Evolutionary conservation across 2,113 vertebrate genomes (phyloP), one percentile per base, ranked within the genome.

Genomic region (Podarcis muralis): DNA sequence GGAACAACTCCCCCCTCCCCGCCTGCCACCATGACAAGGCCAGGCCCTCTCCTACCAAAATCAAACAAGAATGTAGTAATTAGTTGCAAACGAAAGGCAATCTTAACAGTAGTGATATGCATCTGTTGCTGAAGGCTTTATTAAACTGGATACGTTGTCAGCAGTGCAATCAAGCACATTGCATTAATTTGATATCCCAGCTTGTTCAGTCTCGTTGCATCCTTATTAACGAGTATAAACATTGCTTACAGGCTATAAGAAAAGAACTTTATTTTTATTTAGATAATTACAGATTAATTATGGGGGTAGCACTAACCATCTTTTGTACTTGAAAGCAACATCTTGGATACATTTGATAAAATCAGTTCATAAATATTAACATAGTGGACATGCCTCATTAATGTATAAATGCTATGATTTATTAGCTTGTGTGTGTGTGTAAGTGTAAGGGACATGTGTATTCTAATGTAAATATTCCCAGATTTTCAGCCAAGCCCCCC

Each of bases 341-440:
- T 95, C 92, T 95, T 89, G 0, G 68, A 74, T 96, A 92, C 81
- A 91, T 96, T 94, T 92, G 90, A 95, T 95, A 93, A 96, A 94
- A 96, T 95, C 90, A 96, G 86, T 91, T 95, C 93, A 95, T 97
- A 96, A 96, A 96, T 97, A 96, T 97, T 97, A 95, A 95, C 95
- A 93, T 87, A 94, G 93, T 91, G 93, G 94, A 88, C 89, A 95
- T 96, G 93, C 95, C 93, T 96, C 95, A 92, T 95, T 96, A 95
- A 96, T 96, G 96, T 96, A 94, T 90, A 94, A 96, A 95, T 91
- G 87, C 90, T 94, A 91, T 95, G 93, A 95, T 96, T 96, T 96
- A 96, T 96, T 96, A 94, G 90, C 90, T 85, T 90, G 84, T 95
- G 83, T 95, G 96, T 97, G 96, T 92, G 91, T 94, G 92, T 95